These are phyloP conservation scores for Petrocephalus sullivani DNA, from an alignment of 2,797 vertebrate species.

Conservation along the genomic window DNA sequence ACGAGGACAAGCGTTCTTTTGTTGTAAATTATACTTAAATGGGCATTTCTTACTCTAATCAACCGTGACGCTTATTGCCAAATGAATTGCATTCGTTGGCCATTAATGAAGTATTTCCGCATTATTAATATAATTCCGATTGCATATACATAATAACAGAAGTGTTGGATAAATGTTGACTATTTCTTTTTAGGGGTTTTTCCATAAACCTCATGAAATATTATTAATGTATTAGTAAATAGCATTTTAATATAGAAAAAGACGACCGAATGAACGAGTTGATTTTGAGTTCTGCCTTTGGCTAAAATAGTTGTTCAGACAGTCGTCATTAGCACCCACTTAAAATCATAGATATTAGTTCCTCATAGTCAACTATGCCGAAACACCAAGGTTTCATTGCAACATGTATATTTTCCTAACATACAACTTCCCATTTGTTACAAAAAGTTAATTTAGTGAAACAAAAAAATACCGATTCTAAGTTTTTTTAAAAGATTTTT, in stretches of 20 bases:
- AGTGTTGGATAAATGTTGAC: background rate
- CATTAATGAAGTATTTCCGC: background rate
- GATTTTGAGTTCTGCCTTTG: background rate
- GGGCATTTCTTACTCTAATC: background rate
- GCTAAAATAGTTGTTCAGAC: background rate
- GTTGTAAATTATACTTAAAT: background rate
- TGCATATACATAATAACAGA: background rate
- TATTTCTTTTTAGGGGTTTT: background rate
- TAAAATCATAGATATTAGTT: background rate
- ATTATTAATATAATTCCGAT: background rate
- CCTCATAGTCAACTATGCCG: background rate
- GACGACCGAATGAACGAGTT: background rate
- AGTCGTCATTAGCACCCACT: background rate
- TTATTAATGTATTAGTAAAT: background rate
- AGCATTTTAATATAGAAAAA: background rate
- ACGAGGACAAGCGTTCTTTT: background rate
- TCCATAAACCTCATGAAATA: background rate
- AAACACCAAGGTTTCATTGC: background rate
- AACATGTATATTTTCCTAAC: background rate
- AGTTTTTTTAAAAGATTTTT: too few relatives aligned
- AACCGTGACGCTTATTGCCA: background rate
- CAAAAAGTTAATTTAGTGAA: background rate
- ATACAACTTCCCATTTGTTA: background rate
- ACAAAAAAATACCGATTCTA: too few relatives aligned
- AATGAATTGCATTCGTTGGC: background rate